Evolutionary conservation across 2,797 vertebrate genomes (phyloP).

Genomic region (Helicolenus hilgendorfi): DNA sequence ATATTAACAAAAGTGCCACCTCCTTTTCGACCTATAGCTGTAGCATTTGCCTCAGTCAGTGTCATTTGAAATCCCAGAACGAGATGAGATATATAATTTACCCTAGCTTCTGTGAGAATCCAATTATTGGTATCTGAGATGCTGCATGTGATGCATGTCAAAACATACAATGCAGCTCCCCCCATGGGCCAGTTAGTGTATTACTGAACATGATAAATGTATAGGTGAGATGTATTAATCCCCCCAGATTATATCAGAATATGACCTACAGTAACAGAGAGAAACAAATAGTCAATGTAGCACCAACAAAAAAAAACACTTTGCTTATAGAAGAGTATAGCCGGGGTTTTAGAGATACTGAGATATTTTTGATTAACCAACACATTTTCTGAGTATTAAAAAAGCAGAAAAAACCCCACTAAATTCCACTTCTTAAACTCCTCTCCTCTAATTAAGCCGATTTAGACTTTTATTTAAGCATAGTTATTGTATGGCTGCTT

Average conservation of each 20-base stretch:
- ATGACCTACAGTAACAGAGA: not conserved
- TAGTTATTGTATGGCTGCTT: too few relatives aligned
- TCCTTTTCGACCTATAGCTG: not conserved
- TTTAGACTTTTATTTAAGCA: too few relatives aligned
- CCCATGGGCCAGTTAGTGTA: not conserved
- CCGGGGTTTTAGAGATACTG: not conserved
- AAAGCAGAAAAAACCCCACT: too few relatives aligned
- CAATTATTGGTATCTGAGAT: slow-evolving; percentile 26
- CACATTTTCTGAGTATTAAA: not conserved
- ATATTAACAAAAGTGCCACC: not conserved
- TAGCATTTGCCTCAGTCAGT: not conserved
- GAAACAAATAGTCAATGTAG: not conserved
- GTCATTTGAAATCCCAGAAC: not conserved
- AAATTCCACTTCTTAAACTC: too few relatives aligned
- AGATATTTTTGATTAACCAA: not conserved
- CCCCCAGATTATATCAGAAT: not conserved
- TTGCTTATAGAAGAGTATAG: not conserved
- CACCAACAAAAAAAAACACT: not conserved
- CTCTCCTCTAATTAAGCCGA: too few relatives aligned
- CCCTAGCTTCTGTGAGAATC: slow-evolving; percentile 18
- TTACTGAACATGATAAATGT: not conserved
- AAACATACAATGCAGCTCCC: slow-evolving; percentile 7
- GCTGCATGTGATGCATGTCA: not conserved
- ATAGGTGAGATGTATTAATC: not conserved
- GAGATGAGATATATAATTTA: not conserved